phyloP scores from a whole-genome alignment of 2,797 vertebrate species.

The Borostomias antarcticus region DNA sequence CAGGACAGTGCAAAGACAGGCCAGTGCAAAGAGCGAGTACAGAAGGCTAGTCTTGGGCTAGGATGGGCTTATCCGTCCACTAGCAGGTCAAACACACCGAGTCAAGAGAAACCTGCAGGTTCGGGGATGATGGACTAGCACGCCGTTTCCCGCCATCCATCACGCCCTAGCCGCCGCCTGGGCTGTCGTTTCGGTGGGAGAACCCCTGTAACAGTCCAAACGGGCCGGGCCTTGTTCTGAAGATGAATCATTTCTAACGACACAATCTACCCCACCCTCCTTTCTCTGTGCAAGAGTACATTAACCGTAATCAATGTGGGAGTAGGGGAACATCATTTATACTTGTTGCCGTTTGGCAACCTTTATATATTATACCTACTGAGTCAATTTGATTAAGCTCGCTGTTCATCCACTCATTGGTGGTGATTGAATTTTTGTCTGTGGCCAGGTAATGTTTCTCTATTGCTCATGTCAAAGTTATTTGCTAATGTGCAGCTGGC shows the following conservation, averaged over 20 bases:
- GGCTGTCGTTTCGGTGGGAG: too few species aligned
- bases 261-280: not conserved
- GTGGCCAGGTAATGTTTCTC: not conserved
- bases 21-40: too few species aligned
- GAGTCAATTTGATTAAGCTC: conserved; percentile 7
- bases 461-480: not conserved
- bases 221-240: not conserved
- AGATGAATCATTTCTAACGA: conserved; percentile 31
- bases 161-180: too few species aligned
- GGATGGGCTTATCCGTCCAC: too few species aligned
- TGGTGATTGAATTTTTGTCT: conserved; percentile 5
- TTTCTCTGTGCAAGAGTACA: conserved; percentile 14
- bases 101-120: too few species aligned
- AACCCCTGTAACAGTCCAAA: conserved; percentile 22
- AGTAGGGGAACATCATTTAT: conserved; percentile 12
- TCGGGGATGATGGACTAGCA: too few species aligned
- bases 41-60: too few species aligned
- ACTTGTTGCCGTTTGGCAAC: conserved; percentile 16
- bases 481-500: conserved; percentile 6
- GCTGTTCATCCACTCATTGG: not conserved
- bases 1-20: too few species aligned
- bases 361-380: not conserved
- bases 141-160: too few species aligned
- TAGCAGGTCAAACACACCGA: too few species aligned
- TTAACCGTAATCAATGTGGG: conserved; percentile 27